Evolutionary conservation across 1,140 invertebrate species (phyloP).

Genomic region (Pseudobourletiella spinata): DNA sequence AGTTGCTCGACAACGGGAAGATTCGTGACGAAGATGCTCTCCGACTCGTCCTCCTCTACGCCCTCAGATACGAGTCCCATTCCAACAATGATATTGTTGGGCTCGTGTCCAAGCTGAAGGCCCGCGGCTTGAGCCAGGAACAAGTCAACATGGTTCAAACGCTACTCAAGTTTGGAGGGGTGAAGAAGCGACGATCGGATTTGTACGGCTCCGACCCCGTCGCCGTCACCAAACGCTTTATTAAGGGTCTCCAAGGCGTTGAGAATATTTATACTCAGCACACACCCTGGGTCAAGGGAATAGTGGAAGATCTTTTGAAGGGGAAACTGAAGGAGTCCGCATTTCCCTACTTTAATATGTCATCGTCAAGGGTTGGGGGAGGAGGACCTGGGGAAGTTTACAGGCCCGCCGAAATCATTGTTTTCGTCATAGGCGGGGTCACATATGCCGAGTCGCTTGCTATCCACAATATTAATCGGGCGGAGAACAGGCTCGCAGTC

Average conservation of each 20-base stretch:
- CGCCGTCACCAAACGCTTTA: slow-evolving; percentile 31
- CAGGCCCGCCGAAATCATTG: slow-evolving; percentile 79
- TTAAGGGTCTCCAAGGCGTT: slow-evolving; percentile 73
- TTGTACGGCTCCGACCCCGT: slow-evolving; percentile 31
- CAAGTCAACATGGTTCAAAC: background rate
- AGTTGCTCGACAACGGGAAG: slow-evolving; percentile 58
- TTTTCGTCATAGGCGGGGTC: slow-evolving; percentile 91
- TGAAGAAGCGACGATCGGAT: slow-evolving; percentile 30
- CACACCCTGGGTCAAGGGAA: slow-evolving; percentile 72
- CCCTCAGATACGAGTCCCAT: slow-evolving; percentile 82
- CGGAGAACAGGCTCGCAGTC: slow-evolving; percentile 52
- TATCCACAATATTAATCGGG: slow-evolving; percentile 75
- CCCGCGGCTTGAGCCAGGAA: slow-evolving; percentile 47
- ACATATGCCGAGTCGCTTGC: slow-evolving; percentile 92
- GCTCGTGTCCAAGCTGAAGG: slow-evolving; percentile 62
- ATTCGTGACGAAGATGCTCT: slow-evolving; percentile 70
- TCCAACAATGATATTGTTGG: slow-evolving; percentile 71
- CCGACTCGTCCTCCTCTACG: slow-evolving; percentile 86
- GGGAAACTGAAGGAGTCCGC: slow-evolving; percentile 70
- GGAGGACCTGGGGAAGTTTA: slow-evolving; percentile 13
- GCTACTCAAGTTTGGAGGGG: slow-evolving; percentile 29
- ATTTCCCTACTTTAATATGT: slow-evolving; percentile 66
- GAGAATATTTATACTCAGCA: slow-evolving; percentile 98
- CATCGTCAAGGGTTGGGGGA: slow-evolving; percentile 27
- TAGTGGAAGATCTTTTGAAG: slow-evolving; percentile 78